phyloP scores from a whole-genome alignment of 2,797 vertebrate genomes.

The Tauraco hartlaubi region DNA sequence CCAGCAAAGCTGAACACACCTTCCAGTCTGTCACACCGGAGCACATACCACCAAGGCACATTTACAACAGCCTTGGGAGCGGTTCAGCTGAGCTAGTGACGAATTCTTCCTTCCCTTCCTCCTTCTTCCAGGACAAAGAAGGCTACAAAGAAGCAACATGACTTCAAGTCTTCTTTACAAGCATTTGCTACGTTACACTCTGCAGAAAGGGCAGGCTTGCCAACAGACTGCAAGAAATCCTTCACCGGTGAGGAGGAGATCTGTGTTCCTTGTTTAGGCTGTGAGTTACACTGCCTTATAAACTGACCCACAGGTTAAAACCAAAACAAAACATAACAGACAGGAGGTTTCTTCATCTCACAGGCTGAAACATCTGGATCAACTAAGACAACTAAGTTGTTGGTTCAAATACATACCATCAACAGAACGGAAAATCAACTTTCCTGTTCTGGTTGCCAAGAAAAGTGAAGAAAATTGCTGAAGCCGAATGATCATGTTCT shows the following conservation, averaged over 20 bases:
- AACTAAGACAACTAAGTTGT: background rate
- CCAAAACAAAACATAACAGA: background rate
- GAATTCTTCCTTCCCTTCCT: background rate
- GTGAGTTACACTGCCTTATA: background rate
- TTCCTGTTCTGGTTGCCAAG: background rate
- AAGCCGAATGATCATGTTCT: background rate
- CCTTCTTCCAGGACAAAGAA: background rate
- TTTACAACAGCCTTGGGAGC: rapidly evolving
- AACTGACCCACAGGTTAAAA: background rate
- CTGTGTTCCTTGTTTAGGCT: background rate
- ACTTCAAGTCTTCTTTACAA: background rate
- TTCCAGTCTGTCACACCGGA: background rate
- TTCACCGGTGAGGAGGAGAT: background rate
- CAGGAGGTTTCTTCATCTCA: background rate
- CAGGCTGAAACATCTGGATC: slow-evolving; percentile 10
- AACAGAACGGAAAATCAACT: background rate
- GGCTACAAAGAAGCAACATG: background rate
- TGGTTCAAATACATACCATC: background rate
- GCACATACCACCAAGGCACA: rapidly evolving
- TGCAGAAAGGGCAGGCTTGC: background rate
- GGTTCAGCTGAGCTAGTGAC: background rate
- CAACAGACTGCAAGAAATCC: background rate
- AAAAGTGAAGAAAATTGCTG: background rate
- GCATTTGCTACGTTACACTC: background rate
- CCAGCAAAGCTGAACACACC: background rate